These are phyloP conservation scores for Agapetus fuscipes DNA, from an alignment of 2,888 invertebrate genomes.

Conservation along the genomic window DNA sequence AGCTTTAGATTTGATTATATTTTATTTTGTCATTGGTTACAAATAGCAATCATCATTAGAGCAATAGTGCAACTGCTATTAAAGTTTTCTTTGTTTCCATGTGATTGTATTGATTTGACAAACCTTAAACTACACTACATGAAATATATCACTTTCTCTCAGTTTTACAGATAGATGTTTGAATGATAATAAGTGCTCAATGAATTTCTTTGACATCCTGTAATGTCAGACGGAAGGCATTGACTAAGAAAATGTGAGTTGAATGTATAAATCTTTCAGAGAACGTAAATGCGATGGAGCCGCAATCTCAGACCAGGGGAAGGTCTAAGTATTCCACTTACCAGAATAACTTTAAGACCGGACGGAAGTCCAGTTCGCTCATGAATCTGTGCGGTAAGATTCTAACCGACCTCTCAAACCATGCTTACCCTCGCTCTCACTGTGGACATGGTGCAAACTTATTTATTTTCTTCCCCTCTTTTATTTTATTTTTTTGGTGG, in stretches of 20 bases:
- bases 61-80: background rate
- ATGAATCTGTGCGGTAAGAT: conserved; percentile 94
- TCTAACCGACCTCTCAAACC: conserved; percentile 24
- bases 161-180: no score
- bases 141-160: no score
- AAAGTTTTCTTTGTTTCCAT: no score
- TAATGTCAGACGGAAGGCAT: no score
- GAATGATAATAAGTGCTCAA: no score
- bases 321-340: conserved; percentile 76
- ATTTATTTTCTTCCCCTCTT: conserved; percentile 14
- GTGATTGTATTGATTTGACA: no score
- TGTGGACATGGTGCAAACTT: conserved; percentile 16
- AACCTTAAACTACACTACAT: no score
- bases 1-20: no score
- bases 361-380: conserved; percentile 88
- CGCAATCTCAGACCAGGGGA: conserved; percentile 68
- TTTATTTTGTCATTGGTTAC: no score
- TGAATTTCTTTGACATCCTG: no score
- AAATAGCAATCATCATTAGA: no score
- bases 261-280: conserved; percentile 49
- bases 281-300: conserved; percentile 64
- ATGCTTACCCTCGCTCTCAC: conserved; percentile 21
- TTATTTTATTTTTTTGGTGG: conserved; percentile 18
- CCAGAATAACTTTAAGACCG: conserved; percentile 76
- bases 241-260: conserved; percentile 16